Evolutionary conservation across 2,113 vertebrate genomes (phyloP).

Genomic region (Oxygymnocypris stewartii): DNA sequence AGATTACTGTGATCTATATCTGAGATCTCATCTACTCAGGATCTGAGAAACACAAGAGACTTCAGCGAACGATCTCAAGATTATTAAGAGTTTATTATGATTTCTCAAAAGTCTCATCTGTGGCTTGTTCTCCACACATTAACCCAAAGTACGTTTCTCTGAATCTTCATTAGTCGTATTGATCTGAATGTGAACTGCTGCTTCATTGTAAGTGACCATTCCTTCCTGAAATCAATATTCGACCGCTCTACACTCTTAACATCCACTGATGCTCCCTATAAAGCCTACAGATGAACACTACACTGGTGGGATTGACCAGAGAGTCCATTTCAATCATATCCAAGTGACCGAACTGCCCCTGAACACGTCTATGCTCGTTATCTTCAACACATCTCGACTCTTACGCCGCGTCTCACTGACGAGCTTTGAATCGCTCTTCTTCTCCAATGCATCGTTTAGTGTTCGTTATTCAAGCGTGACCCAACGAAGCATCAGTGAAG

Average conservation of each 20-base stretch:
- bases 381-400: background rate
- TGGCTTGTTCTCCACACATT: background rate
- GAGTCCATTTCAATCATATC: background rate
- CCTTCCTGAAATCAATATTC: slow-evolving; percentile 11
- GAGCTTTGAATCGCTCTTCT: background rate
- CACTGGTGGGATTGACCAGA: too few relatives aligned
- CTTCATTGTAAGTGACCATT: slow-evolving; percentile 4
- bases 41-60: too few relatives aligned
- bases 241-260: background rate
- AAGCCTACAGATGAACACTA: background rate
- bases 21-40: too few relatives aligned
- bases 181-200: slow-evolving; percentile 5
- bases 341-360: background rate
- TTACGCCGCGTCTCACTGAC: background rate
- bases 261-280: background rate
- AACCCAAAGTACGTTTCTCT: background rate
- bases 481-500: background rate
- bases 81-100: background rate
- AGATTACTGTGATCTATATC: too few relatives aligned
- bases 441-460: background rate
- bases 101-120: background rate
- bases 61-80: too few relatives aligned
- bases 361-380: background rate
- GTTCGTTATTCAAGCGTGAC: background rate
- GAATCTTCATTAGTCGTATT: background rate